Evolutionary conservation across 2,888 invertebrate genomes (phyloP), one percentile per base, ranked within the genome.

Genomic region (Rhagophthalmus giganteus): DNA sequence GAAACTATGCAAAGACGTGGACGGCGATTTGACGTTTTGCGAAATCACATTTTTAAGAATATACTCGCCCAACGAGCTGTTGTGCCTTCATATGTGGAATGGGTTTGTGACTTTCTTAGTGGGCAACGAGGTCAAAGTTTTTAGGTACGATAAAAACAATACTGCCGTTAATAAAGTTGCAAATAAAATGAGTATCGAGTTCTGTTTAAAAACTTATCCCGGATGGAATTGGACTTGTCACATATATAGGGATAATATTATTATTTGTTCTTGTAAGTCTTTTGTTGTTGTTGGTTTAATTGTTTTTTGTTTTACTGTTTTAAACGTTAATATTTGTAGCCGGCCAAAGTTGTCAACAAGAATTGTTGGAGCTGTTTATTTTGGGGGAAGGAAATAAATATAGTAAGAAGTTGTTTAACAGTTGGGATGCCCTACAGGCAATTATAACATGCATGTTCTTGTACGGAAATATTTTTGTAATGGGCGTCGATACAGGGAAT

Each of bases 301-400:
- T 12, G 30, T 2, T 10, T 28, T 4, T 28, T 9, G 7, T 30
- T 10, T 30, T 30, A 12, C 4, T 28, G 28, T 28, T 10, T 4
- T 9, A 5, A 10, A n/a, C 10, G 4, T 20, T 47, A 10, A 41
- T 42, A 8, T 42, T 28, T 67, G n/a, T n/a, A n/a, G n/a, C n/a
- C n/a, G n/a, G n/a, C n/a, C n/a, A n/a, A n/a, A n/a, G n/a, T n/a
- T n/a, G n/a, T n/a, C n/a, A n/a, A n/a, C n/a, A n/a, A n/a, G n/a
- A 74, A 54, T 69, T 72, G 30, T 63, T 74, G 15, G 74, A 74
- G 58, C 65, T 75, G 32, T 70, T 73, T 37, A 69, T 75, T 28
- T 52, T 75, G 33, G 69, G 67, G 7, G 59, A 63, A n/a, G 62
- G 65, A 10, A 60, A 66, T 26, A 59, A 65, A 38, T 68, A 66